Evolutionary conservation across 2,113 vertebrate genomes (phyloP).

Genomic region (Chionomys nivalis): DNA sequence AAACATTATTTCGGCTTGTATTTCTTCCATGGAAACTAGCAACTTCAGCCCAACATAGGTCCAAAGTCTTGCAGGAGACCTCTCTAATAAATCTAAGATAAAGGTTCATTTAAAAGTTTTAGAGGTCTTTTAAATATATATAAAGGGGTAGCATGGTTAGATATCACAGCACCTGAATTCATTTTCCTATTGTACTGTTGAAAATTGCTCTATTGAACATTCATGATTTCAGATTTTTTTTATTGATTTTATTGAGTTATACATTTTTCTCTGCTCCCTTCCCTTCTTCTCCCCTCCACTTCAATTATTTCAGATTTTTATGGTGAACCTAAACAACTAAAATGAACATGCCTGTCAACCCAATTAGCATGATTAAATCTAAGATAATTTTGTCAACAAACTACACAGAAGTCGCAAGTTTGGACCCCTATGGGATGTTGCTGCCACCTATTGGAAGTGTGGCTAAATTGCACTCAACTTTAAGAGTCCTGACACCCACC

Average conservation of each 20-base stretch:
- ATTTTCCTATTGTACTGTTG: not conserved
- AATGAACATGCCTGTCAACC: not conserved
- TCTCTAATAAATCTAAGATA: not conserved
- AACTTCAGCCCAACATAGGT: not conserved
- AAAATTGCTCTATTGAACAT: not conserved
- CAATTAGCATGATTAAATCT: not conserved
- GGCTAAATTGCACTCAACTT: not conserved
- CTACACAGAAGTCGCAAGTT: not conserved
- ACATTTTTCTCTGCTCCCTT: too few species aligned
- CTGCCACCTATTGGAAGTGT: constrained; percentile 52
- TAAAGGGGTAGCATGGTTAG: not conserved
- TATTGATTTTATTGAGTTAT: too few species aligned
- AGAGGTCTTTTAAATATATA: not conserved
- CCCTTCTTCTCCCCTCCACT: too few species aligned
- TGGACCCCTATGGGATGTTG: not conserved
- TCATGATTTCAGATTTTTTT: not conserved
- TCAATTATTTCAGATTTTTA: not conserved
- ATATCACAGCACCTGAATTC: not conserved
- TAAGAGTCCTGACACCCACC: not conserved
- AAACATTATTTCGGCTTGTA: not conserved
- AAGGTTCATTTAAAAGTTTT: not conserved
- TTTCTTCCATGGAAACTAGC: not conserved
- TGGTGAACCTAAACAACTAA: not conserved
- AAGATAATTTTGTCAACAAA: not conserved
- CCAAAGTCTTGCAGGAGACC: not conserved